A percentile compares a stretch with the other conserved stretches of the same genome.
Evolutionary conservation across 2,888 invertebrate genomes (phyloP).

Genomic region (Neoaliturus tenellus): DNA sequence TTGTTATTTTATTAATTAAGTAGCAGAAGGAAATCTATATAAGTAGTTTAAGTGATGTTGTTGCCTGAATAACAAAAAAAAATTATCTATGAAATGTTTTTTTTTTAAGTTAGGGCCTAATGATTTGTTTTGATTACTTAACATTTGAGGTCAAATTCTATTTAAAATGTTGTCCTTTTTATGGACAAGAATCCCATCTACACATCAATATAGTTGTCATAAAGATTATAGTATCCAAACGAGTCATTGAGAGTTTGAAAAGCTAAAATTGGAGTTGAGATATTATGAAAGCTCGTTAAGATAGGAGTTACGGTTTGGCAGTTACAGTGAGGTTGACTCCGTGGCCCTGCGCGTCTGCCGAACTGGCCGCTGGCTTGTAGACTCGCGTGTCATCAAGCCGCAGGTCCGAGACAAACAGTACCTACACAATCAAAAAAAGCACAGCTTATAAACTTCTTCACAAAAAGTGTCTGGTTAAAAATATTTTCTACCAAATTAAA

Average conservation of each 20-base stretch:
- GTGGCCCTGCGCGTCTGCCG: background rate
- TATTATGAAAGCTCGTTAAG: background rate
- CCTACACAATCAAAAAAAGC: no score
- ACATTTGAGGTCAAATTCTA: no score
- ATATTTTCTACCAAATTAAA: no score
- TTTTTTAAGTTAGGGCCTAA: no score
- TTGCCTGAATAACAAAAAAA: no score
- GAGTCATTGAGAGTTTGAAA: background rate
- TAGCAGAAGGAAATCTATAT: background rate
- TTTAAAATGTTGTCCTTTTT: no score
- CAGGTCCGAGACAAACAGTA: constrained; percentile 5
- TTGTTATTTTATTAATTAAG: no score
- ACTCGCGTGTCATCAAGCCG: background rate
- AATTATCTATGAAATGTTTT: no score
- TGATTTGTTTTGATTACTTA: no score
- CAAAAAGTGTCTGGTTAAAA: no score
- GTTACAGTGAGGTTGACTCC: constrained; percentile 34
- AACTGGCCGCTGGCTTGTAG: background rate
- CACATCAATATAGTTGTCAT: background rate
- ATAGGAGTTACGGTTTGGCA: constrained; percentile 9
- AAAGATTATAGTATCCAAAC: background rate
- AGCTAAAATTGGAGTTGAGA: background rate
- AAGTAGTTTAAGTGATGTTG: background rate
- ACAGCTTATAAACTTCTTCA: no score
- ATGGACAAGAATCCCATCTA: background rate